Conservation (phyloP, 1,140 invertebrate species). For the Tachypleus tridentatus region DNA sequence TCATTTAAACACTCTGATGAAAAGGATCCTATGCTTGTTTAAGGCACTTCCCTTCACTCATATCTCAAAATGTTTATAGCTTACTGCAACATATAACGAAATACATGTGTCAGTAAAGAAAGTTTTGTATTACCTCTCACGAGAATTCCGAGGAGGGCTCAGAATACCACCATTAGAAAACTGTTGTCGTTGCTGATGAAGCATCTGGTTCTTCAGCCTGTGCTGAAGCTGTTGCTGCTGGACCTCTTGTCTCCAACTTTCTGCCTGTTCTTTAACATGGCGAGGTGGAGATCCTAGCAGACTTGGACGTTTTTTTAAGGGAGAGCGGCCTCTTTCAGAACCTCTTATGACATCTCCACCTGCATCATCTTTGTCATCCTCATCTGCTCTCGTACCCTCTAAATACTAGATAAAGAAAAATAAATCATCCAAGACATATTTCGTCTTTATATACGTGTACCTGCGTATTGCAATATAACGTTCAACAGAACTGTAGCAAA, state of each 20-base stretch:
- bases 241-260: constrained; percentile 6
- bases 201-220: constrained; percentile 9
- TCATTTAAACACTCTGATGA: no score
- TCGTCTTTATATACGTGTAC: no score
- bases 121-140: no score
- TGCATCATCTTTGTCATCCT: background rate
- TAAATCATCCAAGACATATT: no score
- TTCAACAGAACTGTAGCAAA: no score
- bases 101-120: no score
- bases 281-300: constrained; percentile 31
- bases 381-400: constrained; percentile 1
- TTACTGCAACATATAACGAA: no score
- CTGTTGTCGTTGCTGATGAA: background rate
- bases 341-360: background rate
- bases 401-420: background rate
- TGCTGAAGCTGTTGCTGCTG: constrained; percentile 6
- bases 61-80: no score
- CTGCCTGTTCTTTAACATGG: constrained; percentile 23
- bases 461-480: no score
- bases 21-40: no score
- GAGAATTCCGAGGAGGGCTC: background rate
- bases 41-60: no score
- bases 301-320: constrained; percentile 21
- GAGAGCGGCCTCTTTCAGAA: background rate
- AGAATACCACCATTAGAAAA: background rate